Percentiles rank a stretch among this genome's conserved stretches.
These are phyloP conservation scores for Colletes collaris DNA, from an alignment of 2,888 invertebrate species.

Conservation along the genomic window DNA sequence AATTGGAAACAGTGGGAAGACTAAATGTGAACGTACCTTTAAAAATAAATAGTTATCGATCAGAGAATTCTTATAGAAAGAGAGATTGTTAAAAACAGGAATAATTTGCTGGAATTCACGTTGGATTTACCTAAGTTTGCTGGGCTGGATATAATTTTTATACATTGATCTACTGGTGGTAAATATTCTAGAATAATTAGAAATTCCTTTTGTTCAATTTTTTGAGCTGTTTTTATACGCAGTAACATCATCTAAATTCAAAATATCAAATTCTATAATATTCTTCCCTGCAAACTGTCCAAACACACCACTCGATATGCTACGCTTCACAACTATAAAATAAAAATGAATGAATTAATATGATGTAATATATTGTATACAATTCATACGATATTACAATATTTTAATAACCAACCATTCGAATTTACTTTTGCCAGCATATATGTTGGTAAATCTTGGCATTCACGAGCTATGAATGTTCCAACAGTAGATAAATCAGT, in stretches of 20 bases:
- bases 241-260: slow-evolving; percentile 87
- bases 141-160: slow-evolving; percentile 61
- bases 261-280: slow-evolving; percentile 89
- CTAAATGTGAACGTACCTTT: slow-evolving; percentile 55
- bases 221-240: slow-evolving; percentile 52
- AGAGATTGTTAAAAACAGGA: not conserved
- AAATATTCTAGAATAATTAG: slow-evolving; percentile 67
- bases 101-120: slow-evolving; percentile 34
- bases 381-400: not conserved
- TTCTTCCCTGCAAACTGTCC: slow-evolving; percentile 91
- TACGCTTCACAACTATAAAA: slow-evolving; percentile 78
- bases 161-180: slow-evolving; percentile 66
- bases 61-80: slow-evolving; percentile 6
- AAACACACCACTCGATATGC: slow-evolving; percentile 85
- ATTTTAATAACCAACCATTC: slow-evolving; percentile 84
- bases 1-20: slow-evolving; percentile 59
- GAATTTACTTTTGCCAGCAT: slow-evolving; percentile 87
- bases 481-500: slow-evolving; percentile 87
- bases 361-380: not conserved
- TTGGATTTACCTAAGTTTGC: slow-evolving; percentile 61
- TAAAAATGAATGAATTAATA: slow-evolving; percentile 6
- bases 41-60: slow-evolving; percentile 26
- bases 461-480: slow-evolving; percentile 88
- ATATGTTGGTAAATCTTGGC: slow-evolving; percentile 89
- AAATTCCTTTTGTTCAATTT: slow-evolving; percentile 54